phyloP scores from a whole-genome alignment of 1,140 invertebrate genomes.

The Drosophila cardini region DNA sequence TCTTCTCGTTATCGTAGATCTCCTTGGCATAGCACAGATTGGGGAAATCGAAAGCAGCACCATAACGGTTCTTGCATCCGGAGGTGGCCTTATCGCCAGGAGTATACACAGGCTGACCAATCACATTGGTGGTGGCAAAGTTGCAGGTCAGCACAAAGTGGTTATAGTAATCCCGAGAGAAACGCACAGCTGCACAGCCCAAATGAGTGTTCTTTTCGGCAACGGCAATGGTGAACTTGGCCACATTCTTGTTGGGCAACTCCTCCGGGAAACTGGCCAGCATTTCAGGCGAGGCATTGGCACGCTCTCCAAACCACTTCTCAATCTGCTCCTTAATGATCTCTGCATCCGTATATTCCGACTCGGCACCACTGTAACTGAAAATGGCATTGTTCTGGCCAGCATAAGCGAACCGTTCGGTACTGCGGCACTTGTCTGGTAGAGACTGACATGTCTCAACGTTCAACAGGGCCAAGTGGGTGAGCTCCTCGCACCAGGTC shows the following conservation, averaged over 20 bases:
- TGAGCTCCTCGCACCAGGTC: conserved; percentile 70
- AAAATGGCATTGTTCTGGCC: conserved; percentile 75
- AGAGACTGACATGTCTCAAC: conserved; percentile 62
- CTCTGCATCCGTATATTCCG: conserved; percentile 23
- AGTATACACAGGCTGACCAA: conserved; percentile 50
- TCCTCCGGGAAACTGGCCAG: conserved; percentile 62
- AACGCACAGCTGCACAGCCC: conserved; percentile 65
- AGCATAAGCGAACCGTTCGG: conserved; percentile 68
- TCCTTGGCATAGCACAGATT: conserved; percentile 67
- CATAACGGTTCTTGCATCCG: conserved; percentile 50
- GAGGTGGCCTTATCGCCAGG: conserved; percentile 43
- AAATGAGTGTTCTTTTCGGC: conserved; percentile 56
- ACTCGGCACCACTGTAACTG: conserved; percentile 59
- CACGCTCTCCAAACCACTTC: conserved; percentile 63
- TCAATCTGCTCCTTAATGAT: conserved; percentile 72
- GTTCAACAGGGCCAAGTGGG: conserved; percentile 56
- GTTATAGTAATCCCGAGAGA: conserved; percentile 46
- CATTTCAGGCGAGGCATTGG: conserved; percentile 59
- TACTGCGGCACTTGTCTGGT: conserved; percentile 75
- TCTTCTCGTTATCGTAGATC: conserved; percentile 72
- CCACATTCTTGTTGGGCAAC: conserved; percentile 51
- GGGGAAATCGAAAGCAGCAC: conserved; percentile 50
- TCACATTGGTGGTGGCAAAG: conserved; percentile 49
- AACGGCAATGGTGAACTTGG: conserved; percentile 60
- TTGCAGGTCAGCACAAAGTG: conserved; percentile 53